Evolutionary conservation across 2,113 vertebrate genomes (phyloP).

Genomic region (Anarrhichthys ocellatus): DNA sequence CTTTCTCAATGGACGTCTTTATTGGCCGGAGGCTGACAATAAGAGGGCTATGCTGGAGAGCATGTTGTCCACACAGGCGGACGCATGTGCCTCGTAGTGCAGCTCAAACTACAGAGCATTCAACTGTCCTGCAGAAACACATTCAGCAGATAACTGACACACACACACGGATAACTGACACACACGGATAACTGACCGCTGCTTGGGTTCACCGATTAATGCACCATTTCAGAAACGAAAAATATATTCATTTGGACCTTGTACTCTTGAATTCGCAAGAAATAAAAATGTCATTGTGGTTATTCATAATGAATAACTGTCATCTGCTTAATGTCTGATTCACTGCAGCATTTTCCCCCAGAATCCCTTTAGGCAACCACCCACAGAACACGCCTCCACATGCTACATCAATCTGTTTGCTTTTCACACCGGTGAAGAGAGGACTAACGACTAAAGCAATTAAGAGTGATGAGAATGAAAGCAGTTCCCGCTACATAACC

Average conservation of each 20-base stretch:
- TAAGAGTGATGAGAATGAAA: no score
- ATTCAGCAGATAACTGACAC: not conserved
- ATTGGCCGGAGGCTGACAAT: slow-evolving; percentile 55
- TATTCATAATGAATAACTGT: not conserved
- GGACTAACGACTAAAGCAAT: not conserved
- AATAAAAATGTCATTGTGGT: not conserved
- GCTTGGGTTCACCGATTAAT: not conserved
- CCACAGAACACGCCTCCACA: not conserved
- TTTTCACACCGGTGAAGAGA: not conserved
- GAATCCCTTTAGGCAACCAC: not conserved
- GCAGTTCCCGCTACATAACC: not conserved
- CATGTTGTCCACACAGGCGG: slow-evolving; percentile 16
- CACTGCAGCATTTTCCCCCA: not conserved
- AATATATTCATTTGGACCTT: not conserved
- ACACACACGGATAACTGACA: no score
- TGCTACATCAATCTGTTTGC: not conserved
- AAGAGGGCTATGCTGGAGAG: slow-evolving; percentile 28
- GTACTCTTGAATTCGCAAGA: not conserved
- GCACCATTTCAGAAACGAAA: not conserved
- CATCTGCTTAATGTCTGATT: not conserved
- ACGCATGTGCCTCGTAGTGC: not conserved
- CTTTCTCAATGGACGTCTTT: slow-evolving; percentile 72
- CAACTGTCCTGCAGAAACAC: slow-evolving; percentile 35
- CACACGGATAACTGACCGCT: not conserved
- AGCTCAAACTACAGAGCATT: slow-evolving; percentile 5